Percentiles rank a stretch among this genome's conserved stretches.
Conservation (phyloP, 1,140 invertebrate species). For the Chelonus insularis region DNA sequence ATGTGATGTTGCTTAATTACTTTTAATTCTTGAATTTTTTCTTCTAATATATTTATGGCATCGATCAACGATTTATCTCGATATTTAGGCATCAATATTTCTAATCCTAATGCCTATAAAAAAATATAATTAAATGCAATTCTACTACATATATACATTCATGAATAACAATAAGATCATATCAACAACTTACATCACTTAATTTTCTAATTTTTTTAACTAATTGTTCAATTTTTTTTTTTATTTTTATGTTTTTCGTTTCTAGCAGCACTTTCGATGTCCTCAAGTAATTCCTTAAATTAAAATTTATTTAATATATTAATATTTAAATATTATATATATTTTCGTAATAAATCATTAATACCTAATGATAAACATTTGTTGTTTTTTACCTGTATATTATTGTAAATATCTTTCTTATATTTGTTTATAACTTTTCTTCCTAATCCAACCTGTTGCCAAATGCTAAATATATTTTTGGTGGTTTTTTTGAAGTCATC, state of each 20-base stretch:
- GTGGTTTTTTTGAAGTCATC: too few relatives aligned
- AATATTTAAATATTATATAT: neutral
- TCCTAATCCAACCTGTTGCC: neutral
- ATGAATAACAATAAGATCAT: too few relatives aligned
- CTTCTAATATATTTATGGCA: too few relatives aligned
- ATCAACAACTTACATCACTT: neutral
- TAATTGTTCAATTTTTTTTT: too few relatives aligned
- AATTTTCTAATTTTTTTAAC: neutral
- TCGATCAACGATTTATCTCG: too few relatives aligned
- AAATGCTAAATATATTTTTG: too few relatives aligned
- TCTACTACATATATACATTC: too few relatives aligned
- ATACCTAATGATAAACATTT: neutral
- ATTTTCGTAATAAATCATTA: neutral
- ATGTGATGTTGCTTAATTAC: too few relatives aligned
- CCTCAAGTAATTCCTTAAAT: neutral
- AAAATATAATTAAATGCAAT: too few relatives aligned
- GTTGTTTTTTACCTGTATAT: slow-evolving; percentile 3
- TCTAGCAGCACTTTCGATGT: neutral
- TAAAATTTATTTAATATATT: neutral
- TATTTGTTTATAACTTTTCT: neutral
- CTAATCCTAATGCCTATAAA: too few relatives aligned
- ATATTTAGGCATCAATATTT: too few relatives aligned
- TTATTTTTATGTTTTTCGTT: neutral
- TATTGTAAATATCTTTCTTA: neutral
- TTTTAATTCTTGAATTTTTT: too few relatives aligned